Conservation (phyloP, 2,797 vertebrate genomes). For the Chloroceryle inda region DNA sequence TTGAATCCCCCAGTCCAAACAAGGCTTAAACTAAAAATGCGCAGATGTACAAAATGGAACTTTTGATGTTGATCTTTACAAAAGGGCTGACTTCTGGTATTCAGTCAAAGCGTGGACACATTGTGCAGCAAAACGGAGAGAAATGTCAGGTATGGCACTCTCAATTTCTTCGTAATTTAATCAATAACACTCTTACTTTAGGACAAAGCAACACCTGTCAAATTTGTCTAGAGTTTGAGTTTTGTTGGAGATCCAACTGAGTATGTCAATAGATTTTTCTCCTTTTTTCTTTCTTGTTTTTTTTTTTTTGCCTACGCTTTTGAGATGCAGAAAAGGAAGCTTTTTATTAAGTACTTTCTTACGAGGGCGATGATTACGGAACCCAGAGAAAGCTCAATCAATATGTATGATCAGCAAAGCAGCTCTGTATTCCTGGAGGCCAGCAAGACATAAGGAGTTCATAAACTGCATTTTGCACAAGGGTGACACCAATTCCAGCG, state of each 20-base stretch:
- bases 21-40: conserved; percentile 64
- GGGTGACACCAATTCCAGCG: not conserved
- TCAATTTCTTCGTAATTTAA: conserved; percentile 63
- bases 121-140: conserved; percentile 38
- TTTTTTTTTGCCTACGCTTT: not conserved
- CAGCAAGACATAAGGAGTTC: not conserved
- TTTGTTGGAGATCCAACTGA: conserved; percentile 24
- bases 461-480: conserved; percentile 40
- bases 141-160: conserved; percentile 47
- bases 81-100: conserved; percentile 51
- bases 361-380: not conserved
- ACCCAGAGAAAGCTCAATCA: not conserved
- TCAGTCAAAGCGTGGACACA: conserved; percentile 56
- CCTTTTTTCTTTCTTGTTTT: not conserved
- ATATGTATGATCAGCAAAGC: not conserved
- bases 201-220: conserved; percentile 40
- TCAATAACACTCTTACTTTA: conserved; percentile 33
- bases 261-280: not conserved
- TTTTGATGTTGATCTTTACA: conserved; percentile 55
- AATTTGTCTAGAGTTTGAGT: conserved; percentile 21
- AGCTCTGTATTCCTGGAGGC: not conserved
- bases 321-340: conserved; percentile 10
- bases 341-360: conserved; percentile 16
- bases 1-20: conserved; percentile 50
- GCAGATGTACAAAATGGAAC: conserved; percentile 42